Conservation (phyloP, 2,113 vertebrate species). For the Delphinapterus leucas region DNA sequence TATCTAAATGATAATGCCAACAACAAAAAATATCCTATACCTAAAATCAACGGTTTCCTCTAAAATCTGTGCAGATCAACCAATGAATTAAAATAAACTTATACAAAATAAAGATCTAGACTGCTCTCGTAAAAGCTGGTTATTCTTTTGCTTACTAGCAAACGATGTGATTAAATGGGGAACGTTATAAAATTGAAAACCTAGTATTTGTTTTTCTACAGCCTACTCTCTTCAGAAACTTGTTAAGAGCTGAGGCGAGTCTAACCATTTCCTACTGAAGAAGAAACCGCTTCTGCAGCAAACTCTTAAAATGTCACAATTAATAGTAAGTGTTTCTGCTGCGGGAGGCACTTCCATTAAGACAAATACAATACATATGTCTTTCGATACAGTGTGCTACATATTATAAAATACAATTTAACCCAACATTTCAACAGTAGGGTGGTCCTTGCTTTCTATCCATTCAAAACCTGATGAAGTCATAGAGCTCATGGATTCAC, state of each 20-base stretch:
- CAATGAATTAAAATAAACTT: constrained; percentile 59
- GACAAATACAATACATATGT: constrained; percentile 91
- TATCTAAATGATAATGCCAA: constrained; percentile 69
- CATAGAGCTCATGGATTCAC: constrained; percentile 91
- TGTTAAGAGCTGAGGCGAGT: constrained; percentile 78
- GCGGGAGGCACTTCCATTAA: constrained; percentile 93
- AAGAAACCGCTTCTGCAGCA: constrained; percentile 86
- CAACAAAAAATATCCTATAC: constrained; percentile 55
- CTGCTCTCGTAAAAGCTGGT: constrained; percentile 62
- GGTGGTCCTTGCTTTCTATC: constrained; percentile 99
- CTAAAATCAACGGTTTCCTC: constrained; percentile 66
- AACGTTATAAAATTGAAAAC: constrained; percentile 77
- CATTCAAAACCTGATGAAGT: constrained; percentile 93
- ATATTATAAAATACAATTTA: constrained; percentile 87
- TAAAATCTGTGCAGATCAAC: constrained; percentile 49
- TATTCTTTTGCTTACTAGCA: constrained; percentile 67
- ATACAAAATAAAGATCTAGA: constrained; percentile 71
- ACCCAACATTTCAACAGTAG: constrained; percentile 97
- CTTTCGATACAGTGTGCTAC: constrained; percentile 91
- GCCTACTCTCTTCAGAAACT: constrained; percentile 82
- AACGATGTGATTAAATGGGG: constrained; percentile 75
- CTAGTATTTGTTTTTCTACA: constrained; percentile 84
- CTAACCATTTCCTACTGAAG: constrained; percentile 84
- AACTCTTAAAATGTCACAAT: constrained; percentile 88
- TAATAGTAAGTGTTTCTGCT: constrained; percentile 90